Conservation (phyloP, 2,113 vertebrate species). For the Gymnogyps californianus region DNA sequence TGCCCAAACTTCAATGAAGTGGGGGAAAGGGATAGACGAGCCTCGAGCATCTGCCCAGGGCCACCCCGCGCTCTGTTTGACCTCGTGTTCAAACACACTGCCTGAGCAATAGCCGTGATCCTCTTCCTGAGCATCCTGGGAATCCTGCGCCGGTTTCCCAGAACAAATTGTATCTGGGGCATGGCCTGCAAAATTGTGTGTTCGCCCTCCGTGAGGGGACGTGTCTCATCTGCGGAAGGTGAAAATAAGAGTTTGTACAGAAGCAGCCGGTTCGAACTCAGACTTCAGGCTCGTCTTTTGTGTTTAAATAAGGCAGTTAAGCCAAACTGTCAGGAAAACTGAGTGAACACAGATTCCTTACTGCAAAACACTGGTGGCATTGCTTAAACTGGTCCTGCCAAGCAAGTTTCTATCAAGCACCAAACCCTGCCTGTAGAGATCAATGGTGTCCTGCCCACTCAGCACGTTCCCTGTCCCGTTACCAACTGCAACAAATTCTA, state of each 20-base stretch:
- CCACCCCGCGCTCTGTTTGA: fast-evolving
- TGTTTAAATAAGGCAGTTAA: background rate
- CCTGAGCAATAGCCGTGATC: fast-evolving
- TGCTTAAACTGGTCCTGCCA: background rate
- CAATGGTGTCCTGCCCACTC: background rate
- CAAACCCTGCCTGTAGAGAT: background rate
- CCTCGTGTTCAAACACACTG: fast-evolving
- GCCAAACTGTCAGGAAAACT: background rate
- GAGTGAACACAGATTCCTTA: background rate
- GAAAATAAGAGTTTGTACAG: background rate
- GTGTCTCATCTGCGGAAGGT: background rate
- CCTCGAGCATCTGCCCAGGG: background rate
- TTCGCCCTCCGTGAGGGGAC: background rate
- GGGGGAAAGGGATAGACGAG: background rate
- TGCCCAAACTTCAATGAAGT: fast-evolving
- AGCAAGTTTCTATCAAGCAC: background rate
- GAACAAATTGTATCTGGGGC: background rate
- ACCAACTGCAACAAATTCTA: background rate
- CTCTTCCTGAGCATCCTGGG: background rate
- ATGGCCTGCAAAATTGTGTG: background rate
- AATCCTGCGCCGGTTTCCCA: background rate
- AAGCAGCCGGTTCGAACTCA: background rate
- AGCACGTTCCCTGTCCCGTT: fast-evolving
- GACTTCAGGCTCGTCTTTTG: background rate
- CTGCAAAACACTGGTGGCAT: background rate